Conservation (phyloP, 2,797 vertebrate species). For the Smutsia gigantea region DNA sequence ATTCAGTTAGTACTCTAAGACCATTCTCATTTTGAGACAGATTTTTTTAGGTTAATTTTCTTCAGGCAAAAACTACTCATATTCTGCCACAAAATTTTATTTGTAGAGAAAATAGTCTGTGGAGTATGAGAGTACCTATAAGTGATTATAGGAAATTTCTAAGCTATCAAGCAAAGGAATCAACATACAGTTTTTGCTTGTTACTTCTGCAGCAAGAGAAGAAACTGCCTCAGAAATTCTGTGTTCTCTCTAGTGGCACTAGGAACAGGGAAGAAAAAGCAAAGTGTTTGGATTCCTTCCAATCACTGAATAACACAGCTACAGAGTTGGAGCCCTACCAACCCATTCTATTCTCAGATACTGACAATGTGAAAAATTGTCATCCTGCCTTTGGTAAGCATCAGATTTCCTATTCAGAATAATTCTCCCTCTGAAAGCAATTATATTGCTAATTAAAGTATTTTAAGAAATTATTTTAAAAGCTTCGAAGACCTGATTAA, state of each 20-base stretch:
- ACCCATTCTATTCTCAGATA: neutral
- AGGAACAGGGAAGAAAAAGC: neutral
- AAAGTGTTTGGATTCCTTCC: neutral
- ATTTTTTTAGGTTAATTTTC: neutral
- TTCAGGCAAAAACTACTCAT: neutral
- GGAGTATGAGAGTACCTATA: neutral
- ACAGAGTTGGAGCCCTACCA: neutral
- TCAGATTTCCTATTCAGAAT: neutral
- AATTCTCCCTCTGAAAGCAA: neutral
- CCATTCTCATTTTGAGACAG: neutral
- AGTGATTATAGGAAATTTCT: neutral
- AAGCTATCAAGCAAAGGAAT: neutral
- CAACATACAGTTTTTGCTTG: neutral
- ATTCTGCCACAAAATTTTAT: neutral
- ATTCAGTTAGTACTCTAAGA: neutral
- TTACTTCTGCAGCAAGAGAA: neutral
- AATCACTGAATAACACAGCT: neutral
- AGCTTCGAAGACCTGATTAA: neutral
- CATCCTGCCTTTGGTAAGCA: neutral
- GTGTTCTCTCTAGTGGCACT: neutral
- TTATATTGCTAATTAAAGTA: neutral
- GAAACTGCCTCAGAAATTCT: neutral
- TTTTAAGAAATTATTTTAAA: neutral
- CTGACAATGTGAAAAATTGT: neutral
- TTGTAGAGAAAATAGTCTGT: neutral